Conservation (phyloP, 2,113 vertebrate species). For the Plotosus lineatus region DNA sequence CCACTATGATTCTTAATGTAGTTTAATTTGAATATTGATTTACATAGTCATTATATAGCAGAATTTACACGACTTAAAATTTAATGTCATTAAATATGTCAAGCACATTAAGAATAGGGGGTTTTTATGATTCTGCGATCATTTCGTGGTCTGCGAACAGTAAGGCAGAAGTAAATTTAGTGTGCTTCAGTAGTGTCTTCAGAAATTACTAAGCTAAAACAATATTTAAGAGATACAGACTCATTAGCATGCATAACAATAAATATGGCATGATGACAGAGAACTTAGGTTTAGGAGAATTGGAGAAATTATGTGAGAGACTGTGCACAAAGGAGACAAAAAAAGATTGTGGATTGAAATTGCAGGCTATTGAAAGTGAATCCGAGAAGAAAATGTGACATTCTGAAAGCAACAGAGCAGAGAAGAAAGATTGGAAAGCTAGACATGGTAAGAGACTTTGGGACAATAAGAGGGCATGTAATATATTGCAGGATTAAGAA, state of each 20-base stretch:
- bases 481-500: constrained; percentile 1
- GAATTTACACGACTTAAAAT: neutral
- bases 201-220: constrained; percentile 13
- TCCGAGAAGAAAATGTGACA: neutral
- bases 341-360: neutral
- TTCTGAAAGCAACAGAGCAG: neutral
- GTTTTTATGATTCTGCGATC: neutral
- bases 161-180: neutral
- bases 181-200: neutral
- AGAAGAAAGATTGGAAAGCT: neutral
- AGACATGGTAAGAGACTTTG: neutral
- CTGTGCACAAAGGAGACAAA: neutral
- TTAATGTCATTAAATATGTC: neutral
- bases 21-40: neutral
- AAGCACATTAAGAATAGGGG: neutral
- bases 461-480: neutral
- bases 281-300: neutral
- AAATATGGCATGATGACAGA: constrained; percentile 11
- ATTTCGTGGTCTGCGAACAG: neutral
- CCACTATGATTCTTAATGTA: neutral
- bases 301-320: neutral
- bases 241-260: constrained; percentile 43
- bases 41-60: neutral
- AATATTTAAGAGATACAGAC: neutral
- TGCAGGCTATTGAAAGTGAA: neutral